Evolutionary conservation across 2,888 invertebrate genomes (phyloP).

Genomic region (Athetis lepigone): DNA sequence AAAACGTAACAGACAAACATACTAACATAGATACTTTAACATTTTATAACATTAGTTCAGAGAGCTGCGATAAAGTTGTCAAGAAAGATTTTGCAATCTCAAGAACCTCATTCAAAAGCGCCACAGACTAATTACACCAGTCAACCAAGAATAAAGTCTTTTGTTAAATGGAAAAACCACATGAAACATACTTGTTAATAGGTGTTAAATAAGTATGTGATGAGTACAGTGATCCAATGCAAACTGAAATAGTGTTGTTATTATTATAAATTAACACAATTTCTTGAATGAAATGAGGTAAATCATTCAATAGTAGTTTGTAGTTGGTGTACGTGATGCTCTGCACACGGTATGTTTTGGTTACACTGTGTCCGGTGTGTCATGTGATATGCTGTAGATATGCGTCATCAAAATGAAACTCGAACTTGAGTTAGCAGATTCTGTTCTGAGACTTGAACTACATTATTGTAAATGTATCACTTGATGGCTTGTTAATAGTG

Average conservation of each 20-base stretch:
- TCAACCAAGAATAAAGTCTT: background rate
- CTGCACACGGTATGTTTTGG: conserved; percentile 74
- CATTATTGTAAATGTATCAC: conserved; percentile 23
- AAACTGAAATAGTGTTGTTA: conserved; percentile 23
- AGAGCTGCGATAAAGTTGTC: background rate
- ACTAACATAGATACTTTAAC: no score
- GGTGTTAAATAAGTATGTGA: conserved; percentile 14
- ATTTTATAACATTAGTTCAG: no score
- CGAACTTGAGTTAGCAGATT: conserved; percentile 61
- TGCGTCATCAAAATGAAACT: conserved; percentile 72
- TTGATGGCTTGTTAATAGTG: conserved; percentile 13
- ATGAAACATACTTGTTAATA: conserved; percentile 16
- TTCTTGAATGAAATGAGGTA: conserved; percentile 49
- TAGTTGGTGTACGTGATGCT: conserved; percentile 73
- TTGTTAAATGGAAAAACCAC: background rate
- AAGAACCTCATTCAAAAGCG: background rate
- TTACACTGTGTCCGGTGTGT: conserved; percentile 76
- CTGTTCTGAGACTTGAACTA: conserved; percentile 53
- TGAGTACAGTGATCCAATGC: conserved; percentile 19
- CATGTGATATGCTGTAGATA: conserved; percentile 65
- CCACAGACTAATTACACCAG: conserved; percentile 1
- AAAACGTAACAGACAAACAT: no score
- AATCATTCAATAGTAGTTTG: conserved; percentile 56
- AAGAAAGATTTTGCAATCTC: background rate
- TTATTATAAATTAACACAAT: conserved; percentile 29